Percentiles rank a stretch among this genome's conserved stretches.
Evolutionary conservation across 2,797 vertebrate species (phyloP).

Genomic region (Semaprochilodus insignis): DNA sequence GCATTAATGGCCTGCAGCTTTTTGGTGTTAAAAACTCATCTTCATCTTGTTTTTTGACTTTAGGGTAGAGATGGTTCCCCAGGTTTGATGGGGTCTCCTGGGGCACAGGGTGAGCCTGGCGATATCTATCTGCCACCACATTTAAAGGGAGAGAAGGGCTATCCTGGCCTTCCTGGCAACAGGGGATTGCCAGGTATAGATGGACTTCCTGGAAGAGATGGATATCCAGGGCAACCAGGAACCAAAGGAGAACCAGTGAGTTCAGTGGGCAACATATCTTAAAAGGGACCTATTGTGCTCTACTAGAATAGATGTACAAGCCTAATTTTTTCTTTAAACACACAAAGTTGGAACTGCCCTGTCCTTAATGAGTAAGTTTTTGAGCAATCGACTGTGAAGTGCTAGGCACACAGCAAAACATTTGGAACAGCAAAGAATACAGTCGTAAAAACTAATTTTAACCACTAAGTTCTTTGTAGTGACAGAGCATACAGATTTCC

Average conservation of each 20-base stretch:
- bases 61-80: slow-evolving; percentile 84
- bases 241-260: slow-evolving; percentile 89
- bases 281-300: too few relatives aligned
- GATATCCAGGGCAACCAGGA: slow-evolving; percentile 83
- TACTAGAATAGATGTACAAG: too few relatives aligned
- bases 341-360: too few relatives aligned
- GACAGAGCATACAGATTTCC: too few relatives aligned
- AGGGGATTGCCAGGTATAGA: slow-evolving; percentile 84
- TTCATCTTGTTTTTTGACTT: slow-evolving; percentile 51
- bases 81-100: slow-evolving; percentile 88
- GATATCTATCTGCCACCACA: slow-evolving; percentile 82
- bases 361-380: too few relatives aligned
- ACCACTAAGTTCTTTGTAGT: too few relatives aligned
- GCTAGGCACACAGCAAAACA: too few relatives aligned
- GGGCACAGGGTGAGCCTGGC: slow-evolving; percentile 92
- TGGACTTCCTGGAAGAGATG: slow-evolving; percentile 87
- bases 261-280: slow-evolving; percentile 23
- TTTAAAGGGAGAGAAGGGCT: slow-evolving; percentile 92
- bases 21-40: neutral
- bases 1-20: too few relatives aligned
- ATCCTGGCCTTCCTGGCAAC: slow-evolving; percentile 81
- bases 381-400: too few relatives aligned
- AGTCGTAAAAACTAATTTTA: too few relatives aligned
- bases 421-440: too few relatives aligned
- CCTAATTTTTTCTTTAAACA: too few relatives aligned